Conservation (phyloP, 2,797 vertebrate species). For the Onychomys leucogaster region DNA sequence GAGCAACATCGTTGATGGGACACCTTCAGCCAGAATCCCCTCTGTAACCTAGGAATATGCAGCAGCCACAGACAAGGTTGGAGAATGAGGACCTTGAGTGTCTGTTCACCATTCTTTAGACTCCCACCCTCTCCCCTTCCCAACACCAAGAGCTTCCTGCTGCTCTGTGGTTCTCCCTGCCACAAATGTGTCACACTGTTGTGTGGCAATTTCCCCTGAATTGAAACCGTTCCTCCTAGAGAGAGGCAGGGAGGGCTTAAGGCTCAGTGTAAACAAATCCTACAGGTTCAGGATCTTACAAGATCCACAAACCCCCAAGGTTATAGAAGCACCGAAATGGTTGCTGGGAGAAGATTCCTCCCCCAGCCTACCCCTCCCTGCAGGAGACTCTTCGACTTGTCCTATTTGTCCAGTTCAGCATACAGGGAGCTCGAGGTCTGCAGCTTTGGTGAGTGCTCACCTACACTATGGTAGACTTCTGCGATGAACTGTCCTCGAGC, state of each 20-base stretch:
- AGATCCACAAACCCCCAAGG: not conserved
- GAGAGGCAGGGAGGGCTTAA: not conserved
- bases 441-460: not conserved
- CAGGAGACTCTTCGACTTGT: not conserved
- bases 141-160: rapidly evolving
- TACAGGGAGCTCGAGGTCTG: too few relatives aligned
- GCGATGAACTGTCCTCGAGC: not conserved
- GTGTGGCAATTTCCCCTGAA: not conserved
- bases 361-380: not conserved
- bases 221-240: not conserved
- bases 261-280: not conserved
- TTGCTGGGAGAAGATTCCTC: not conserved
- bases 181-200: not conserved
- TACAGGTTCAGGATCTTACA: not conserved
- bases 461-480: not conserved
- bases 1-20: not conserved
- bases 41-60: not conserved
- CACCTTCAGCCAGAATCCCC: not conserved
- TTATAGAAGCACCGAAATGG: not conserved
- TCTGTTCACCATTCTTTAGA: not conserved
- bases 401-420: too few relatives aligned
- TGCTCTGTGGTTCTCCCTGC: not conserved
- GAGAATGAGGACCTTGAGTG: not conserved
- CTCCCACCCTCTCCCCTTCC: too few relatives aligned
- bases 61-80: not conserved